These are phyloP conservation scores for Eclectus roratus DNA, from an alignment of 2,113 vertebrate genomes.

Conservation along the genomic window DNA sequence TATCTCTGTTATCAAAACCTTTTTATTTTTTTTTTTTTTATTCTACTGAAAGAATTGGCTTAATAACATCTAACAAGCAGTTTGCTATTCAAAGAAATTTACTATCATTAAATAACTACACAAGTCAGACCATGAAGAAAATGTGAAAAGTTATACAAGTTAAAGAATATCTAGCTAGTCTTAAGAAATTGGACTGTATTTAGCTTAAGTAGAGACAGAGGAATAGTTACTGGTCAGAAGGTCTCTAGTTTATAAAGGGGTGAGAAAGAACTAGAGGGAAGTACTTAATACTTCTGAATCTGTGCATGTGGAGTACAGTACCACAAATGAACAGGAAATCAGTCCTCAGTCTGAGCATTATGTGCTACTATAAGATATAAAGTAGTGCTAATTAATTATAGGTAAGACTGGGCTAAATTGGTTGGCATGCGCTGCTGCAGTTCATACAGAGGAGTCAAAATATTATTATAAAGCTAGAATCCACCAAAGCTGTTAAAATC, in stretches of 20 bases:
- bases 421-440: not conserved
- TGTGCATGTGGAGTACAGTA: accelerated
- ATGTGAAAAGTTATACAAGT: not conserved
- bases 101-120: not conserved
- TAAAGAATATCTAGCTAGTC: not conserved
- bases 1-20: not conserved
- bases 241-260: not conserved
- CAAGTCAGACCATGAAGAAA: not conserved
- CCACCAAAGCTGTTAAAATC: not conserved
- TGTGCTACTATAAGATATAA: not conserved
- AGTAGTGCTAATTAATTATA: not conserved
- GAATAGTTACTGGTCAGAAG: not conserved
- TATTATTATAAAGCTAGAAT: not conserved
- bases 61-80: not conserved
- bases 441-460: not conserved
- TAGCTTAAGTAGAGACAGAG: not conserved
- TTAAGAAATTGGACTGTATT: not conserved
- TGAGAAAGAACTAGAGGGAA: not conserved
- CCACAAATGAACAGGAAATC: not conserved
- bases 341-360: not conserved
- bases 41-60: not conserved
- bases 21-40: not conserved
- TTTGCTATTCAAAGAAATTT: not conserved
- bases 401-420: not conserved
- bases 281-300: not conserved